Conservation (phyloP, 2,113 vertebrate genomes). For the Hucho hucho region DNA sequence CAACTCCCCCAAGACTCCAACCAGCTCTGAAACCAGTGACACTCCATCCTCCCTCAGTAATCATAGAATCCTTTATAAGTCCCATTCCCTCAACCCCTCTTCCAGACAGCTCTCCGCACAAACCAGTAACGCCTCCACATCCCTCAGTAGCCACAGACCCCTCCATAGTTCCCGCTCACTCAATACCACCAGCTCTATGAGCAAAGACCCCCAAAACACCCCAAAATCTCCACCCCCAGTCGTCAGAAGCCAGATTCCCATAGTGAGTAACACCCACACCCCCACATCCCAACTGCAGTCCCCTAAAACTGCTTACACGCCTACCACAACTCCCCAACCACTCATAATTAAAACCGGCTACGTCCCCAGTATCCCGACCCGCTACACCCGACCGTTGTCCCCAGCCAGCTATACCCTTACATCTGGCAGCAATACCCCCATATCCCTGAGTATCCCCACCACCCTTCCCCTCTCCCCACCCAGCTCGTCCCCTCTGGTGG, state of each 20-base stretch:
- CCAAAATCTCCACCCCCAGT: no score
- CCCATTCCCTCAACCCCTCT: no score
- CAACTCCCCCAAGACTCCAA: conserved; percentile 41
- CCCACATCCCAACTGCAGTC: no score
- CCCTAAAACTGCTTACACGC: not conserved
- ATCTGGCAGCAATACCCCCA: not conserved
- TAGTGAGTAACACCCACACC: no score
- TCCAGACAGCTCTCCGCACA: not conserved
- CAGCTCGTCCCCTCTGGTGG: conserved; percentile 19
- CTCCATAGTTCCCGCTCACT: not conserved
- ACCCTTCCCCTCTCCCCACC: not conserved
- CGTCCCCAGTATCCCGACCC: not conserved
- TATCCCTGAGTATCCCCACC: not conserved
- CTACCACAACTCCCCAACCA: not conserved
- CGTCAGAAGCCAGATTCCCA: no score
- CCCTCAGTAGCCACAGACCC: not conserved
- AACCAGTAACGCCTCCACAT: not conserved
- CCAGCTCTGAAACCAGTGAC: not conserved
- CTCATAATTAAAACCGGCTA: no score
- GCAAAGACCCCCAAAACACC: no score
- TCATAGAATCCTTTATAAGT: no score
- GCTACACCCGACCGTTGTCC: not conserved
- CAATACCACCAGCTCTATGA: no score
- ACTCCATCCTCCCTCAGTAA: not conserved
- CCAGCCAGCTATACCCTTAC: not conserved